These are phyloP conservation scores for Mesocricetus auratus DNA, from an alignment of 2,113 vertebrate species.

Conservation along the genomic window DNA sequence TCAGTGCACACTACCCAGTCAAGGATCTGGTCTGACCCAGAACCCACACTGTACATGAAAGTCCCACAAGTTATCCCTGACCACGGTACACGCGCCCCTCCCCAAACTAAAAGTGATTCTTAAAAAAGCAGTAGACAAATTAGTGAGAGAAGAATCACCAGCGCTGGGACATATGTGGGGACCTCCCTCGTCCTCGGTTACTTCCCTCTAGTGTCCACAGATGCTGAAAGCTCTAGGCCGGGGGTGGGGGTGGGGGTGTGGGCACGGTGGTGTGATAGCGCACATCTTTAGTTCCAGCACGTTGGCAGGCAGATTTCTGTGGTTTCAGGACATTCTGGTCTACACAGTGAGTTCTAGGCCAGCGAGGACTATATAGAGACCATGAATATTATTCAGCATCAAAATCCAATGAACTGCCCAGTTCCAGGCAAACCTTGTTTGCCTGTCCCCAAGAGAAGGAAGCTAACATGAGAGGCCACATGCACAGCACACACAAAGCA, in stretches of 20 bases:
- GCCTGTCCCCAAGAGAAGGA: background rate
- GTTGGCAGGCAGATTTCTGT: background rate
- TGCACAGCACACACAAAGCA: background rate
- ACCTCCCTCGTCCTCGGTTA: no score
- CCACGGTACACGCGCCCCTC: background rate
- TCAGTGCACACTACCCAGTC: no score
- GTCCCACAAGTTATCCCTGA: background rate
- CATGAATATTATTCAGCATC: background rate
- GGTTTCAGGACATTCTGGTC: background rate
- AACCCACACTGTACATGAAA: background rate
- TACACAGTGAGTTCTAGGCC: background rate
- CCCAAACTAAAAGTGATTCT: background rate
- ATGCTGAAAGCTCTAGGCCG: background rate
- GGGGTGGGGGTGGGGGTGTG: no score
- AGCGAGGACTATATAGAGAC: background rate
- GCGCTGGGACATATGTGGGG: background rate
- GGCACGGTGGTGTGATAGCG: background rate
- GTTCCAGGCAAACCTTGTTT: background rate
- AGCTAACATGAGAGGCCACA: background rate
- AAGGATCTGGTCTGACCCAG: background rate
- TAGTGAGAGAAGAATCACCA: background rate
- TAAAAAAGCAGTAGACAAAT: background rate
- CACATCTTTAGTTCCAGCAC: background rate
- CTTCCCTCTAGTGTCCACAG: background rate
- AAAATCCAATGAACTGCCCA: background rate